phyloP scores from a whole-genome alignment of 2,888 invertebrate genomes.

The Vandiemenella viatica region DNA sequence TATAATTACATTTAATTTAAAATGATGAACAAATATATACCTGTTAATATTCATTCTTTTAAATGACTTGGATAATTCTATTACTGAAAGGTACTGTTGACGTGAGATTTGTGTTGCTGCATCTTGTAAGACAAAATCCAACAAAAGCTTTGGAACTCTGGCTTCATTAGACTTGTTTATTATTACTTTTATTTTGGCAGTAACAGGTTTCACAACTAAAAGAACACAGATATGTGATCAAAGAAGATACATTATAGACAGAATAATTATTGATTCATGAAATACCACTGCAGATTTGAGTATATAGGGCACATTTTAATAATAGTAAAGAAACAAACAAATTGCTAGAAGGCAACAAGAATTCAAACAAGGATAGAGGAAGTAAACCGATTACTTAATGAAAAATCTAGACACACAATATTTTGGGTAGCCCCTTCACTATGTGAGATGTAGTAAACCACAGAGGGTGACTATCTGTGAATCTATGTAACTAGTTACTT shows the following conservation, averaged over 20 bases:
- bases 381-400: too few species aligned
- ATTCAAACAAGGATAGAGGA: too few species aligned
- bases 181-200: conserved; percentile 60
- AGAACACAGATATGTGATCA: conserved; percentile 19
- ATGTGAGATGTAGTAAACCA: too few species aligned
- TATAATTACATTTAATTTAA: too few species aligned
- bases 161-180: conserved; percentile 48
- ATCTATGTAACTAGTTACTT: too few species aligned
- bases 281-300: neutral
- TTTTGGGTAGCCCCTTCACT: too few species aligned
- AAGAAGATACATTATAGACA: neutral
- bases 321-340: neutral
- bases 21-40: conserved; percentile 24
- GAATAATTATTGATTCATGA: neutral
- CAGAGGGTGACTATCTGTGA: too few species aligned
- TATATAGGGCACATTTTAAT: neutral
- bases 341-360: too few species aligned
- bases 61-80: conserved; percentile 30
- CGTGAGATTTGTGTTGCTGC: conserved; percentile 57
- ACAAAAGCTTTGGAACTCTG: conserved; percentile 43
- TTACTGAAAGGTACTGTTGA: conserved; percentile 48
- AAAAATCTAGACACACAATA: too few species aligned
- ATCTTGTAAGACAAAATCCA: conserved; percentile 56
- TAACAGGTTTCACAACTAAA: conserved; percentile 61
- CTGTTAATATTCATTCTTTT: conserved; percentile 48